A percentile compares a stretch with the other conserved stretches of the same genome.
These are phyloP conservation scores for Globodera rostochiensis DNA, from an alignment of 1,140 invertebrate species.

Conservation along the genomic window DNA sequence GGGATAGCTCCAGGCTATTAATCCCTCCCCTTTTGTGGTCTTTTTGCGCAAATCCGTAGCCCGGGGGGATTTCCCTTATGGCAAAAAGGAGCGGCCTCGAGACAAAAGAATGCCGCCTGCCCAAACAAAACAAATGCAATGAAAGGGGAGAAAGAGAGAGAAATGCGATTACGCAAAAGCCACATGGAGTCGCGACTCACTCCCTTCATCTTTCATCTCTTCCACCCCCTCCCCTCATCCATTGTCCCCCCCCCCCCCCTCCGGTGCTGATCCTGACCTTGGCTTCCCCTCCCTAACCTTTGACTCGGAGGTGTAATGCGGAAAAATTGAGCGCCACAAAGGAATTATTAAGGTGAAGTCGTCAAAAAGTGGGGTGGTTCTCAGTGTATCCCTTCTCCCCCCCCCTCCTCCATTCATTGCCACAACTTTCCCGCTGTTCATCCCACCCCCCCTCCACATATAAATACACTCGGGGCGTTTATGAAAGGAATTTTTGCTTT, in stretches of 20 bases:
- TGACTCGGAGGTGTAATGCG: constrained; percentile 29
- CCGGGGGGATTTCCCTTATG: constrained; percentile 1
- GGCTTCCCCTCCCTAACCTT: constrained; percentile 10
- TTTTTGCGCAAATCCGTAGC: constrained; percentile 4
- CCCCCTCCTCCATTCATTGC: no score
- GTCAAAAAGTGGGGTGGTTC: not conserved
- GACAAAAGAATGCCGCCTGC: not conserved
- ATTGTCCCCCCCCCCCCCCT: no score
- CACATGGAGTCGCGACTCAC: not conserved
- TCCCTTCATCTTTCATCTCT: no score
- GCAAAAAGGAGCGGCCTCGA: not conserved
- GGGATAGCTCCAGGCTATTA: not conserved
- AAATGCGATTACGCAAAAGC: constrained; percentile 4
- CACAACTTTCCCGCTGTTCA: not conserved
- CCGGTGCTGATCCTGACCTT: constrained; percentile 3
- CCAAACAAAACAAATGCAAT: constrained; percentile 6
- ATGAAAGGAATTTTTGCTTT: not conserved
- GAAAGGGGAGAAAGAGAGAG: not conserved
- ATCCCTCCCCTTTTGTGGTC: not conserved
- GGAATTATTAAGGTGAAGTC: not conserved
- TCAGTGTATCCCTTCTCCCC: not conserved
- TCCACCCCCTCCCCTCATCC: no score
- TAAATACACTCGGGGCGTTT: constrained; percentile 1
- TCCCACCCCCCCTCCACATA: not conserved
- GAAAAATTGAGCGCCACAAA: constrained; percentile 26